Percentiles rank a stretch among this genome's conserved stretches.
These are phyloP conservation scores for Clupea harengus DNA, from an alignment of 2,113 vertebrate genomes.

Conservation along the genomic window DNA sequence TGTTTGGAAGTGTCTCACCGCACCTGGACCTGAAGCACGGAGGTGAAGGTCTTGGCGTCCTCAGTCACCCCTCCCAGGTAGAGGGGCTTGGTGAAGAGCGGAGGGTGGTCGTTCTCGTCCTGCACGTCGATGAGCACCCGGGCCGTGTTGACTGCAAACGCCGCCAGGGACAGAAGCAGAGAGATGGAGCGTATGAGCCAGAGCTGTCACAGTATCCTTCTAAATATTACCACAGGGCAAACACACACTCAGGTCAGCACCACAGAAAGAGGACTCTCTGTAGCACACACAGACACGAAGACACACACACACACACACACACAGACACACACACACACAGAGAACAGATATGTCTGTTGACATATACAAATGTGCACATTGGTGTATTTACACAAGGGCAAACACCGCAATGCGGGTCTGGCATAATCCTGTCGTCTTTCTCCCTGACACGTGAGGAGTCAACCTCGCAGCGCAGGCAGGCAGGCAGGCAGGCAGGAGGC, in stretches of 20 bases:
- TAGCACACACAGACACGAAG: background rate
- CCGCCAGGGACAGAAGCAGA: background rate
- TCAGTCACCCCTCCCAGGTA: conserved; percentile 95
- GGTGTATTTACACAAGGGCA: background rate
- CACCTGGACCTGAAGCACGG: conserved; percentile 90
- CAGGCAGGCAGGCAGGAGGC: background rate
- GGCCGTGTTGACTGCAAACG: conserved; percentile 85
- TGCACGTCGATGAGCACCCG: conserved; percentile 86
- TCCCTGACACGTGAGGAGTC: background rate
- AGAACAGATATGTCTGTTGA: background rate
- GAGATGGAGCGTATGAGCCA: background rate
- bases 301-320: no score
- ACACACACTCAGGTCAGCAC: background rate
- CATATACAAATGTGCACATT: background rate
- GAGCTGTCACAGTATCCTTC: no score
- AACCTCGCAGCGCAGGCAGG: background rate
- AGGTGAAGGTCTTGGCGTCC: conserved; percentile 92
- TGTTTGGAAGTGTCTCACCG: background rate
- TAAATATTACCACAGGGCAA: no score
- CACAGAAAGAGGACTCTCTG: no score
- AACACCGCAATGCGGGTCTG: background rate
- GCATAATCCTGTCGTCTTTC: background rate
- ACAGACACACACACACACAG: no score
- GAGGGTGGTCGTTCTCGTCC: conserved; percentile 94
- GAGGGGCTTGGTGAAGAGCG: conserved; percentile 82